These are phyloP conservation scores for Mesochorus sp. DNA, from an alignment of 2,888 invertebrate species.

Conservation along the genomic window DNA sequence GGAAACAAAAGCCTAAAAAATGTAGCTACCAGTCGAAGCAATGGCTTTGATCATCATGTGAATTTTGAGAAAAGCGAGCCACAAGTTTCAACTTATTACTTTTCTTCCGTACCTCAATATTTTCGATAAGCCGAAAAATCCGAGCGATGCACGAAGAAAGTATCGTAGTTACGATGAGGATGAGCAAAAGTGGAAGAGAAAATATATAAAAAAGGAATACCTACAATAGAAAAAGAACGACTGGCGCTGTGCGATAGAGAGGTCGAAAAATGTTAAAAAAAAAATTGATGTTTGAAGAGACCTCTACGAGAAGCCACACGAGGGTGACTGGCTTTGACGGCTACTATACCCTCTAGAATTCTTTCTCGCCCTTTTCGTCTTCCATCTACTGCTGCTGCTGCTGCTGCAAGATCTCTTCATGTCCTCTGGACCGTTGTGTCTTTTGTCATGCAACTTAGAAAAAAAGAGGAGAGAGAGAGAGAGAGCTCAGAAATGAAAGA, in stretches of 20 bases:
- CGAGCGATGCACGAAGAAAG: background rate
- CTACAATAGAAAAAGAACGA: background rate
- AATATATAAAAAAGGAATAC: background rate
- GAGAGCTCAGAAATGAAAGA: conserved; percentile 27
- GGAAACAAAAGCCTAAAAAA: no score
- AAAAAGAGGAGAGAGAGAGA: conserved; percentile 14
- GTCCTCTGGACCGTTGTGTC: background rate
- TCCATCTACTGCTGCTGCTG: background rate
- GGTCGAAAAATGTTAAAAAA: background rate
- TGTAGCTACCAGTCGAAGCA: no score
- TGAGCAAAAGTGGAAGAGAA: background rate
- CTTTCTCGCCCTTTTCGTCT: background rate
- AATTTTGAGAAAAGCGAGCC: no score
- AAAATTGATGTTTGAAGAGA: conserved; percentile 14
- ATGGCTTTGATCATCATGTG: no score
- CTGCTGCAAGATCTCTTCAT: background rate
- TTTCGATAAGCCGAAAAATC: no score
- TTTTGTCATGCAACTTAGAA: background rate
- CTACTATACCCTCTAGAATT: conserved; percentile 25
- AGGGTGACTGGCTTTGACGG: conserved; percentile 38
- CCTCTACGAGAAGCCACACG: conserved; percentile 20
- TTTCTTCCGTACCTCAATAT: no score
- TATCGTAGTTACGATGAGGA: background rate
- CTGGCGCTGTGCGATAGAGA: conserved; percentile 19
- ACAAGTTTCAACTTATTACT: no score